Evolutionary conservation across 2,888 invertebrate genomes (phyloP).

Genomic region (Crematogaster levior): DNA sequence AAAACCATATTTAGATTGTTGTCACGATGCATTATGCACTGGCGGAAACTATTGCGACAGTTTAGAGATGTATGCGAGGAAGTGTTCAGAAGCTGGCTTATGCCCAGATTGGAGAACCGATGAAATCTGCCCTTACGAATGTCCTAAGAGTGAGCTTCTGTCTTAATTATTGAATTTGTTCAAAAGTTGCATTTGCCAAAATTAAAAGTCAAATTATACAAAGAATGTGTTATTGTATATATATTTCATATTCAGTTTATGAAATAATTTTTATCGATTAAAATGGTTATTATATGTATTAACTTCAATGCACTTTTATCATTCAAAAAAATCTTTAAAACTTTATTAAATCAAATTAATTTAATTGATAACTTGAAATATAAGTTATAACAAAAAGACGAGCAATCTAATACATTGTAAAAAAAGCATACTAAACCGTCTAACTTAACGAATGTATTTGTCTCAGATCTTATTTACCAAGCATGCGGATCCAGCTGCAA

Average conservation of each 20-base stretch:
- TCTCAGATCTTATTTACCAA: conserved; percentile 85
- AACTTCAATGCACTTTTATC: background rate
- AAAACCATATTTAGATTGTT: conserved; percentile 89
- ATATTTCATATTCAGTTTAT: conserved; percentile 1
- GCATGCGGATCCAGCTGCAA: conserved; percentile 89
- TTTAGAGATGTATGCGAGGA: conserved; percentile 91
- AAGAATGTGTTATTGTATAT: background rate
- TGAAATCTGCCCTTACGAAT: conserved; percentile 89
- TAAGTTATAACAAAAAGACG: background rate
- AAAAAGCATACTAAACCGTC: background rate
- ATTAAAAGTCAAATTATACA: background rate
- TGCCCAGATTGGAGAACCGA: conserved; percentile 91
- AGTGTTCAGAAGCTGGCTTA: conserved; percentile 90
- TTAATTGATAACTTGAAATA: background rate
- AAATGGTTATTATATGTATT: background rate
- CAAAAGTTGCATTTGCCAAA: background rate
- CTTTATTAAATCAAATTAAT: background rate
- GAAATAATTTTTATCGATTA: background rate
- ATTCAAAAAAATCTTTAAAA: background rate
- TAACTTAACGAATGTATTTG: background rate
- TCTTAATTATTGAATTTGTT: conserved; percentile 6
- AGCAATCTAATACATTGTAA: background rate
- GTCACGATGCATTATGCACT: conserved; percentile 90
- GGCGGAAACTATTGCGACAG: conserved; percentile 88
- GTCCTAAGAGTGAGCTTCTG: conserved; percentile 84